Evolutionary conservation across 2,113 vertebrate genomes (phyloP), one percentile per base, ranked within the genome.

Genomic region (Nicator chloris): DNA sequence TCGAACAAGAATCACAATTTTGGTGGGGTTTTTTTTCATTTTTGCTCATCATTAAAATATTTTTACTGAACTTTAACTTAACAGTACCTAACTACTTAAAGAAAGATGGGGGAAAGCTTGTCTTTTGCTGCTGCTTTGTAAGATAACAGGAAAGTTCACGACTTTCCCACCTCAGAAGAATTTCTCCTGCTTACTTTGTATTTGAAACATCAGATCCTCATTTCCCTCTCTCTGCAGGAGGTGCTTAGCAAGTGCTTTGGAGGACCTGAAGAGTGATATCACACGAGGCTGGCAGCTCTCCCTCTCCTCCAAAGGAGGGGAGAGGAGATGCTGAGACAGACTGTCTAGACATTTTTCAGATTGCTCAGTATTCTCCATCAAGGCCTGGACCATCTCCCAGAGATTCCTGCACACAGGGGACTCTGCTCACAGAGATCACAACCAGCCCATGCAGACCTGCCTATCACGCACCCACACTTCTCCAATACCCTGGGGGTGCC

Each of bases 331-430:
- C 95, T 97, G 93, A 97, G 96, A 97, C 94, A 88, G 90, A 94
- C 96, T 96, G 96, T 97, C 96, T 97, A 97, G 96, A 97, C 96
- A 96, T 96, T 97, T 96, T 96, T 96, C 86, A 96, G 90, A 96
- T 96, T 95, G 90, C 83, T 96, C 82, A 95, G 95, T 96, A 90
- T 75, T 97, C 95, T 96, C 92, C 93, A 95, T 86, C 95, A 96
- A 88, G 76, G 92, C 45, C 95, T 97, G 96, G 95, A 97, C 57
- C 88, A 84, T 86, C 82, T 97, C 96, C 96, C 96, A 96, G 92
- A 96, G 96, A 96, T 96, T 97, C 93, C 92, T 96, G 65, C 82
- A 82, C 92, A 93, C 88, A 84, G 50, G 95, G 90, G 92, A 96
- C 90, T 96, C 71, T 26, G 20, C 86, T 88, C 53, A 75, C 37